These are phyloP conservation scores for Drosophila percnosoma DNA, from an alignment of 2,888 invertebrate genomes.

Conservation along the genomic window DNA sequence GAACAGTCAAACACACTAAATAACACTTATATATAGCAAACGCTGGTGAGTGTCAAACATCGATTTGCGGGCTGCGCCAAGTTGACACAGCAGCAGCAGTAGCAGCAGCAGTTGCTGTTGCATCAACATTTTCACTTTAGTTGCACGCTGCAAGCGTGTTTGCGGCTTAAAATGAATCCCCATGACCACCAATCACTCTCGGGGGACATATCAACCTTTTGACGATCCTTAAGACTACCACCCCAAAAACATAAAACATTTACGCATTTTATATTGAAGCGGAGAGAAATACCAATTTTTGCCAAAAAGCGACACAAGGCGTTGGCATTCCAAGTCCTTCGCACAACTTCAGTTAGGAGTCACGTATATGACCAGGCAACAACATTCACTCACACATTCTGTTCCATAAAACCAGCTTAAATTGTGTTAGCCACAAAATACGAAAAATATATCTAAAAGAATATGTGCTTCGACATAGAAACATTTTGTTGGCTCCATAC, in stretches of 20 bases:
- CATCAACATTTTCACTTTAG: slow-evolving; percentile 62
- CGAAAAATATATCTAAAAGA: neutral
- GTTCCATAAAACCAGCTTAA: neutral
- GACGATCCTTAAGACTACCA: slow-evolving; percentile 11
- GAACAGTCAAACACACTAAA: slow-evolving; percentile 6
- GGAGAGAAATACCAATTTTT: slow-evolving; percentile 28
- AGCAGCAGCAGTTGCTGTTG: neutral
- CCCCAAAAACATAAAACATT: slow-evolving; percentile 46
- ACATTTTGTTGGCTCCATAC: neutral
- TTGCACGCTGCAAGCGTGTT: slow-evolving; percentile 44
- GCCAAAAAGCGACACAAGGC: neutral
- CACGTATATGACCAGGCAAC: slow-evolving; percentile 16
- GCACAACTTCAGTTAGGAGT: slow-evolving; percentile 10
- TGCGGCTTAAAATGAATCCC: slow-evolving; percentile 61
- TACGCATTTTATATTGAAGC: slow-evolving; percentile 37
- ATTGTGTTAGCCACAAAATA: neutral
- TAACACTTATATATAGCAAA: slow-evolving; percentile 2
- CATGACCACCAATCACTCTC: slow-evolving; percentile 38
- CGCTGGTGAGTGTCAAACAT: slow-evolving; percentile 36
- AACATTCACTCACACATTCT: neutral
- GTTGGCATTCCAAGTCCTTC: slow-evolving; percentile 4
- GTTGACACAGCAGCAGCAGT: slow-evolving; percentile 2
- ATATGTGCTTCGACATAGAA: too few relatives aligned
- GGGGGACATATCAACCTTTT: slow-evolving; percentile 34
- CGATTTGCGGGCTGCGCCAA: slow-evolving; percentile 11